phyloP scores from a whole-genome alignment of 1,140 invertebrate genomes.

The Drosophila willistoni region DNA sequence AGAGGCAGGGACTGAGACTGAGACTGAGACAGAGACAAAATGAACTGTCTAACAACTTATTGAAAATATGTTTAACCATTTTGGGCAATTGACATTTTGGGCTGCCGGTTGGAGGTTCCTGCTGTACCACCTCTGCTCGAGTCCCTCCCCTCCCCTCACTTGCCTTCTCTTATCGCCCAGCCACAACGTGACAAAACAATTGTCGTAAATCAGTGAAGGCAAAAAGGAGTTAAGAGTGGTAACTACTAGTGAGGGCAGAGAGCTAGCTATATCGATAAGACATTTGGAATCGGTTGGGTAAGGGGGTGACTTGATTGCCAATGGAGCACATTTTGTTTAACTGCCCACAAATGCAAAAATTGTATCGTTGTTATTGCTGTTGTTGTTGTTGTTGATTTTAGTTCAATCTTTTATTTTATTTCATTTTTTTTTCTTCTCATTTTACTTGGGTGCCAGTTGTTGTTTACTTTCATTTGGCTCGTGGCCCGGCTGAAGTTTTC shows the following conservation, averaged over 20 bases:
- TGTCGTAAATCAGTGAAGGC: slow-evolving; percentile 73
- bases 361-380: slow-evolving; percentile 29
- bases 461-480: slow-evolving; percentile 77
- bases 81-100: slow-evolving; percentile 74
- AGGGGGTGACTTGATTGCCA: slow-evolving; percentile 37
- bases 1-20: background rate
- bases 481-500: slow-evolving; percentile 47
- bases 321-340: slow-evolving; percentile 52
- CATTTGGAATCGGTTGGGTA: background rate
- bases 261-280: background rate
- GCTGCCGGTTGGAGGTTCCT: slow-evolving; percentile 37
- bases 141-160: background rate
- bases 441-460: slow-evolving; percentile 20
- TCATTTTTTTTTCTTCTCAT: no score
- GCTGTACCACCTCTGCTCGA: background rate
- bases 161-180: slow-evolving; percentile 28
- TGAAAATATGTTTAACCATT: slow-evolving; percentile 78
- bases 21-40: slow-evolving; percentile 39
- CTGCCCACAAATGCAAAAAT: slow-evolving; percentile 56
- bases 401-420: slow-evolving; percentile 15
- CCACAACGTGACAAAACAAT: slow-evolving; percentile 73
- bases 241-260: background rate
- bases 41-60: slow-evolving; percentile 78
- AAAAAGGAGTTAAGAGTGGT: slow-evolving; percentile 41
- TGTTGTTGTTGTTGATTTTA: slow-evolving; percentile 9